These are phyloP conservation scores for Chaenogobius annularis DNA, from an alignment of 2,113 vertebrate genomes.

Conservation along the genomic window DNA sequence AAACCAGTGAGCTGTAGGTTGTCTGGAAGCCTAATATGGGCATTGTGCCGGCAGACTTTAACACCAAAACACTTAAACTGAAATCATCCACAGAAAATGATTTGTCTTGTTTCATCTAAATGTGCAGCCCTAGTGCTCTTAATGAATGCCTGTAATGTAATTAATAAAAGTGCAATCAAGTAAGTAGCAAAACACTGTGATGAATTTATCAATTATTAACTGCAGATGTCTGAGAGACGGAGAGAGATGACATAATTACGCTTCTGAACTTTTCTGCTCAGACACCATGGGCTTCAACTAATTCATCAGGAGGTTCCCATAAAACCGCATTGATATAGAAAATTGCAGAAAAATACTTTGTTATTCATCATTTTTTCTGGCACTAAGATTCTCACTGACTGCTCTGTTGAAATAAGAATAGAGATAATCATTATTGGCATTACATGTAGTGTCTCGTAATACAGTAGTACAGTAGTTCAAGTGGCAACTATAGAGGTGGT, in stretches of 20 bases:
- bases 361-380: constrained; percentile 6
- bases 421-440: too few species aligned
- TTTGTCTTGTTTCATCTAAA: neutral
- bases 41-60: constrained; percentile 13
- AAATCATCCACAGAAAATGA: neutral
- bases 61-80: neutral
- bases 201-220: neutral
- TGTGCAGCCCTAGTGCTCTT: neutral
- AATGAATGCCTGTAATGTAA: constrained; percentile 3
- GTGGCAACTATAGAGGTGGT: too few species aligned
- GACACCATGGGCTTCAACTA: neutral
- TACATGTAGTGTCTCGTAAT: neutral
- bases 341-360: neutral
- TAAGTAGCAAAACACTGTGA: constrained; percentile 1
- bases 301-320: constrained; percentile 10
- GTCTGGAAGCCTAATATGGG: constrained; percentile 14
- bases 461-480: neutral
- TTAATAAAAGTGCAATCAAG: constrained; percentile 11
- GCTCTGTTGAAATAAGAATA: neutral
- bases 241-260: constrained; percentile 6
- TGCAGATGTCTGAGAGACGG: neutral
- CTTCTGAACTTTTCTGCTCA: neutral
- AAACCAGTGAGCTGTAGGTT: constrained; percentile 31
- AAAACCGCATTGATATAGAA: neutral
- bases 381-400: neutral